Percentiles rank a stretch among this genome's conserved stretches.
These are phyloP conservation scores for Semnornis frantzii DNA, from an alignment of 2,113 vertebrate genomes.

Conservation along the genomic window DNA sequence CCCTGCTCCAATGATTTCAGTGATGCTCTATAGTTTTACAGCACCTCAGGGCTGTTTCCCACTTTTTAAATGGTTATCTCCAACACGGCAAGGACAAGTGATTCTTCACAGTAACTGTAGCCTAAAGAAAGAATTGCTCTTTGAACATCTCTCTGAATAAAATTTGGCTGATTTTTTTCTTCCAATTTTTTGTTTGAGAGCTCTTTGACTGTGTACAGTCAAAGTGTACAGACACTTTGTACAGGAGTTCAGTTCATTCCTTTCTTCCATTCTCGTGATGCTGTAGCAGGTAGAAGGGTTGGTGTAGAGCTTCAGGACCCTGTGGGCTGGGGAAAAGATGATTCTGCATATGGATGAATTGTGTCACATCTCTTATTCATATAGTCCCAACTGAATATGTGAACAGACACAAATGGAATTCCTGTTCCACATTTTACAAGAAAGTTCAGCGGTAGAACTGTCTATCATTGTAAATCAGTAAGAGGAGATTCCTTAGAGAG, in stretches of 20 bases:
- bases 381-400: background rate
- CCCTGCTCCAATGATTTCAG: background rate
- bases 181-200: background rate
- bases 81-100: background rate
- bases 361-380: slow-evolving; percentile 40
- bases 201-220: rapidly evolving
- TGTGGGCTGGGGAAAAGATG: background rate
- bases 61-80: background rate
- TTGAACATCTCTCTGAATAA: background rate
- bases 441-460: slow-evolving; percentile 29
- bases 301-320: background rate
- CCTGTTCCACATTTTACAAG: background rate
- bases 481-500: background rate
- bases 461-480: slow-evolving; percentile 32
- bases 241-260: background rate
- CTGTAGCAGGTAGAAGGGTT: background rate
- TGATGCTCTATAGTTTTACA: background rate
- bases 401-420: slow-evolving; percentile 8
- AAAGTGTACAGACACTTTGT: background rate
- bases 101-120: background rate
- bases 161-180: background rate
- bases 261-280: background rate
- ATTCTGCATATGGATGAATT: slow-evolving; percentile 8
- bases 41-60: background rate
- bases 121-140: background rate